These are phyloP conservation scores for Channa striata DNA, from an alignment of 2,797 vertebrate genomes.

Conservation along the genomic window DNA sequence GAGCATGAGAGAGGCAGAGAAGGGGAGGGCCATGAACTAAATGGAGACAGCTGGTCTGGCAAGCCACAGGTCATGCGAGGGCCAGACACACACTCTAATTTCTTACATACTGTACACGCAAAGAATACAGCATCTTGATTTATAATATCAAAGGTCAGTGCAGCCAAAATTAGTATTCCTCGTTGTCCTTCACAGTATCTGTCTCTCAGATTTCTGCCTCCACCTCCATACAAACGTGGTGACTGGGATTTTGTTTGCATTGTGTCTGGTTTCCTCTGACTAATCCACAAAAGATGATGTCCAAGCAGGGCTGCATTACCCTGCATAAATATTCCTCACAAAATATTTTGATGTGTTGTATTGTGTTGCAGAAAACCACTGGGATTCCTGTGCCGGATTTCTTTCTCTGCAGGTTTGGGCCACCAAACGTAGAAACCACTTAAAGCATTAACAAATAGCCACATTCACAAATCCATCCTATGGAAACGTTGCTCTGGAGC, in stretches of 20 bases:
- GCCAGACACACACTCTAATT: constrained; percentile 29
- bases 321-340: no score
- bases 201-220: not conserved
- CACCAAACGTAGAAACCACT: no score
- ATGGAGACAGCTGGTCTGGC: constrained; percentile 62
- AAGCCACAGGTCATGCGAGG: constrained; percentile 52
- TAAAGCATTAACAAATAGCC: not conserved
- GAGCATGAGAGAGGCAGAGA: constrained; percentile 1
- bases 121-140: not conserved
- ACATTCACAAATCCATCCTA: not conserved
- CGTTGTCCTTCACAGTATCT: not conserved
- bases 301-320: no score
- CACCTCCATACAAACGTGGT: not conserved
- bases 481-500: not conserved
- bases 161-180: not conserved
- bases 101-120: not conserved
- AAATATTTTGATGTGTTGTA: no score
- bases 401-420: no score
- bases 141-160: not conserved
- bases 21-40: constrained; percentile 20
- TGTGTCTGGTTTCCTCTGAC: not conserved
- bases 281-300: not conserved
- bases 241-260: not conserved
- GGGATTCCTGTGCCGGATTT: not conserved
- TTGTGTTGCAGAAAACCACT: not conserved